Conservation (phyloP, 2,888 invertebrate species). For the Antitype chi region DNA sequence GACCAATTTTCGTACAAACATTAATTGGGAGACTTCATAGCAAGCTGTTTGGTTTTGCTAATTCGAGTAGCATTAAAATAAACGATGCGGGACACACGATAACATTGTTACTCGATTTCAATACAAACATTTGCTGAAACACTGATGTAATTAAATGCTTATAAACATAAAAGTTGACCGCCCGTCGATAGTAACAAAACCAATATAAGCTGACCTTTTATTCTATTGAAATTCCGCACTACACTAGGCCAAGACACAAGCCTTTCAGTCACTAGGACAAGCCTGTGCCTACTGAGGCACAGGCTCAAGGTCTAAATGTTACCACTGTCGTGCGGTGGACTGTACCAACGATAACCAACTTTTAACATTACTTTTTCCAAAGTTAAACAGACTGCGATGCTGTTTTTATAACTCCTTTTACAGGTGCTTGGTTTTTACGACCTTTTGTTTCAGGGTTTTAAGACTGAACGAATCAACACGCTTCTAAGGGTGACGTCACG, state of each 20-base stretch:
- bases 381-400: conserved; percentile 6
- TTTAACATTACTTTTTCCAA: conserved; percentile 18
- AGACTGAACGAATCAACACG: neutral
- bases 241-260: too few species aligned
- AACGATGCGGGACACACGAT: neutral
- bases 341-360: neutral
- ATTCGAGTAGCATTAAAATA: conserved; percentile 31
- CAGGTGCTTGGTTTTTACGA: conserved; percentile 19
- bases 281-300: too few species aligned
- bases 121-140: conserved; percentile 27
- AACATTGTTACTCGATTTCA: conserved; percentile 23
- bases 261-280: too few species aligned
- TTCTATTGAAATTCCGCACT: neutral
- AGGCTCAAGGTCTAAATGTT: neutral
- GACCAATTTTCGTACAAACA: conserved; percentile 5
- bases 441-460: conserved; percentile 20
- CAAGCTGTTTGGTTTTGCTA: conserved; percentile 17
- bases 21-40: conserved; percentile 27
- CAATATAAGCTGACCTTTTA: neutral
- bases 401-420: conserved; percentile 26
- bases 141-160: conserved; percentile 8
- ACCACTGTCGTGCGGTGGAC: neutral
- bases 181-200: too few species aligned
- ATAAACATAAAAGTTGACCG: too few species aligned
- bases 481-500: neutral